Percentiles rank a stretch among this genome's conserved stretches.
phyloP scores from a whole-genome alignment of 2,888 invertebrate species.

The Callimorpha dominula region DNA sequence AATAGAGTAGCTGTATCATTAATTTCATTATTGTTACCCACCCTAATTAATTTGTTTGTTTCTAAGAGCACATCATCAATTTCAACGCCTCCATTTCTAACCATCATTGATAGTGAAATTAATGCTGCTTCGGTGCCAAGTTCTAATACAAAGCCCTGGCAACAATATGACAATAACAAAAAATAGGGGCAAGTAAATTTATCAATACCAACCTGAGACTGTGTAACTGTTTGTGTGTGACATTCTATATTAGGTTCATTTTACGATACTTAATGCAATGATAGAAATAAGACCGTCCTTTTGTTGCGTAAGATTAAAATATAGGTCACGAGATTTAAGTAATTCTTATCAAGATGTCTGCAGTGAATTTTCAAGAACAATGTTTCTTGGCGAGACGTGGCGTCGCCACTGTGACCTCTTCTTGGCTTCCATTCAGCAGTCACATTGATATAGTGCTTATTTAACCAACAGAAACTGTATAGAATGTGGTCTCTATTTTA shows the following conservation, averaged over 20 bases:
- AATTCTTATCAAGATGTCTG: constrained; percentile 21
- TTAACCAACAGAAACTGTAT: constrained; percentile 21
- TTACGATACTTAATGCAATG: neutral
- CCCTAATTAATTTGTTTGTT: constrained; percentile 11
- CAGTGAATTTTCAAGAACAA: constrained; percentile 35
- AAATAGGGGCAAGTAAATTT: constrained; percentile 43
- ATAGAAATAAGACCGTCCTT: neutral
- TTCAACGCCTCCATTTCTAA: constrained; percentile 27
- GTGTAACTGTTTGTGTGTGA: neutral
- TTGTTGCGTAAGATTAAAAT: constrained; percentile 23
- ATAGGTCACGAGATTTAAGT: constrained; percentile 28
- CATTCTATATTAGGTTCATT: neutral
- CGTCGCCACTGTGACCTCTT: constrained; percentile 46
- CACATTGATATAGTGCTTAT: constrained; percentile 30
- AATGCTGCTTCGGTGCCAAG: constrained; percentile 46
- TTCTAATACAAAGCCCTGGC: constrained; percentile 44
- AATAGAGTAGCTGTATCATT: constrained; percentile 9
- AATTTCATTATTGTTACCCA: constrained; percentile 32
- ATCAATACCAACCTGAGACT: constrained; percentile 22
- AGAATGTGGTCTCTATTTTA: constrained; percentile 1
- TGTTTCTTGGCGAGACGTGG: constrained; percentile 49
- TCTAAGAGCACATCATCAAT: constrained; percentile 39
- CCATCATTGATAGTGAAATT: constrained; percentile 33
- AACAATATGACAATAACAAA: constrained; percentile 32
- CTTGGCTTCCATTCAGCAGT: constrained; percentile 42